A percentile compares a stretch with the other conserved stretches of the same genome.
phyloP scores from a whole-genome alignment of 2,888 invertebrate species.

The Archips xylosteana region DNA sequence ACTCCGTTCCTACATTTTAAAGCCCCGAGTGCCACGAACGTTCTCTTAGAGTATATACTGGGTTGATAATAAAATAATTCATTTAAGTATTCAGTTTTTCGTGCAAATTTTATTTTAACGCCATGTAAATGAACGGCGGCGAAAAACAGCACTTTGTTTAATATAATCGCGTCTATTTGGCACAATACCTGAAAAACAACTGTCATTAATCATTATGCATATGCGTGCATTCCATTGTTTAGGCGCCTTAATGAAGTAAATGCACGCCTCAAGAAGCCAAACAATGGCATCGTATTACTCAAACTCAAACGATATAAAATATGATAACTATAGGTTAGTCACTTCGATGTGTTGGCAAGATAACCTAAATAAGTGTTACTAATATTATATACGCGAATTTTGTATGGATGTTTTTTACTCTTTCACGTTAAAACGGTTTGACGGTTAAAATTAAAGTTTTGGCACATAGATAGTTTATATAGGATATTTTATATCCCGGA shows the following conservation, averaged over 20 bases:
- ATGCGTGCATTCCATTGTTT: neutral
- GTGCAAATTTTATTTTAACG: no score
- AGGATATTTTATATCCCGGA: no score
- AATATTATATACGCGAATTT: no score
- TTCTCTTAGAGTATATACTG: no score
- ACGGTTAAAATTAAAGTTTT: no score
- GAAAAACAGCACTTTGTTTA: slow-evolving; percentile 46
- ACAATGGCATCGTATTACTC: neutral
- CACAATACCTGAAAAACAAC: slow-evolving; percentile 65
- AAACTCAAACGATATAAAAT: neutral
- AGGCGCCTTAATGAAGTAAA: neutral
- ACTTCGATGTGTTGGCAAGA: neutral
- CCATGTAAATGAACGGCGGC: neutral
- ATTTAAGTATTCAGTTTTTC: no score
- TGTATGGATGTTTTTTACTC: no score
- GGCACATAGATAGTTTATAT: no score
- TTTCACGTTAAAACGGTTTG: no score
- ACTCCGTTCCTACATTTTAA: no score
- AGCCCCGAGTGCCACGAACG: no score
- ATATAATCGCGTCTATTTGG: slow-evolving; percentile 69
- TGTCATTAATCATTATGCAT: neutral
- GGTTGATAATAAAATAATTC: no score
- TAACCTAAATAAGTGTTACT: neutral
- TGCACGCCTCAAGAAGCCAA: neutral
- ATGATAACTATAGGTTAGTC: neutral